phyloP scores from a whole-genome alignment of 2,888 invertebrate genomes.

The Dysmachus trigonus region DNA sequence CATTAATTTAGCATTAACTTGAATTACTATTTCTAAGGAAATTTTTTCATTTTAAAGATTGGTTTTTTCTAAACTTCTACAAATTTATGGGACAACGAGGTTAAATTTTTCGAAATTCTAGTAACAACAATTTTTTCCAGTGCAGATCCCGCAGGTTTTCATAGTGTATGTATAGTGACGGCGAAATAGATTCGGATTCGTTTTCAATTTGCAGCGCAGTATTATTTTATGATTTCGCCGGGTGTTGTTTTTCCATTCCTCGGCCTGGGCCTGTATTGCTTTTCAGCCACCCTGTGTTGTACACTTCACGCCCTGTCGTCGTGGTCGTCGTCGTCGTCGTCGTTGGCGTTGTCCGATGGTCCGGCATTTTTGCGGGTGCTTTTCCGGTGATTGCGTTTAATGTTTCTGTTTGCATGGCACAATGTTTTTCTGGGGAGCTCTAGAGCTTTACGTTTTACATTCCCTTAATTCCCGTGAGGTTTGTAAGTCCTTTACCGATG shows the following conservation, averaged over 20 bases:
- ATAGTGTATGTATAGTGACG: not conserved
- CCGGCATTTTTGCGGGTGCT: conserved; percentile 21
- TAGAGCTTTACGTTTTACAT: conserved; percentile 24
- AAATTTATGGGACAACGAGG: too few species aligned
- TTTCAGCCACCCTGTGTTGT: not conserved
- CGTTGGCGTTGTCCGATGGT: not conserved
- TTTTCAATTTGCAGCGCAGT: conserved; percentile 29
- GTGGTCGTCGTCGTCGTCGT: not conserved
- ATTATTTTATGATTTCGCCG: conserved; percentile 32
- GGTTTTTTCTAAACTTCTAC: too few species aligned
- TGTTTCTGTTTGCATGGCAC: conserved; percentile 37
- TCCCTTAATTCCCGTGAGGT: conserved; percentile 25
- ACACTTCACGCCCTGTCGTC: not conserved
- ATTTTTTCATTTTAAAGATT: too few species aligned
- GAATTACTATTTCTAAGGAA: too few species aligned
- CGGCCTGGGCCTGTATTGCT: not conserved
- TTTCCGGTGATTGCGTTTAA: conserved; percentile 42
- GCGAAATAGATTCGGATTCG: conserved; percentile 16
- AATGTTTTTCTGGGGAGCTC: conserved; percentile 34
- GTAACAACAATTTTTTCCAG: too few species aligned
- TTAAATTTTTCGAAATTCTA: too few species aligned
- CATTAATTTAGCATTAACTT: too few species aligned
- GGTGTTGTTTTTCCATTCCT: conserved; percentile 15
- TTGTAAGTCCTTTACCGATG: not conserved
- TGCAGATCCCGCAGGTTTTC: not conserved